phyloP scores from a whole-genome alignment of 2,888 invertebrate genomes.

The Antheraea yamamai region DNA sequence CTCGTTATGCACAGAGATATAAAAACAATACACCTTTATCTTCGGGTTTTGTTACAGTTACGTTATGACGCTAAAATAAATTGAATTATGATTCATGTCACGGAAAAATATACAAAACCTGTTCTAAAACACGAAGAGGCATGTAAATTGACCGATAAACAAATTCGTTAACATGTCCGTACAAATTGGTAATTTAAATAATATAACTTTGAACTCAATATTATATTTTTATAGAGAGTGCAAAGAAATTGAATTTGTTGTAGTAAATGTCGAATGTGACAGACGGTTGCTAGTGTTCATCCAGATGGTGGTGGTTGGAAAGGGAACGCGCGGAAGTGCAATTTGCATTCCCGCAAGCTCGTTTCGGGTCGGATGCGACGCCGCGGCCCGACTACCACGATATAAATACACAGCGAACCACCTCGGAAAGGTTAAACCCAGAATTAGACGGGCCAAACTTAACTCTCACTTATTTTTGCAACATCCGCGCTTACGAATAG shows the following conservation, averaged over 20 bases:
- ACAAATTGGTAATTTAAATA: neutral
- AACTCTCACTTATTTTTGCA: conserved; percentile 72
- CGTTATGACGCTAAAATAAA: too few relatives aligned
- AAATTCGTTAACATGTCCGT: neutral
- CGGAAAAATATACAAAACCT: neutral
- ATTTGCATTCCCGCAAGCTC: conserved; percentile 58
- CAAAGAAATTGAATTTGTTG: neutral
- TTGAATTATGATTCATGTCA: neutral
- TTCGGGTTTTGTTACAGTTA: too few relatives aligned
- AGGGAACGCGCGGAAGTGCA: conserved; percentile 31
- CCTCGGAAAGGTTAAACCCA: conserved; percentile 72
- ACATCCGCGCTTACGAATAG: conserved; percentile 21
- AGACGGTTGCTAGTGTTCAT: neutral
- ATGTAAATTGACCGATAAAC: neutral
- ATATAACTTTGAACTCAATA: neutral
- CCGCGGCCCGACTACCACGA: conserved; percentile 23
- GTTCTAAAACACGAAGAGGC: neutral
- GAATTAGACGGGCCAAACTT: conserved; percentile 75
- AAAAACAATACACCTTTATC: too few relatives aligned
- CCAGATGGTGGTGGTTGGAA: conserved; percentile 7
- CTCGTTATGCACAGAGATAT: too few relatives aligned
- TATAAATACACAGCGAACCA: conserved; percentile 64
- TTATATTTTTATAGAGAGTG: neutral
- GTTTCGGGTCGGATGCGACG: conserved; percentile 38
- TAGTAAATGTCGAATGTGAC: neutral